Conservation (phyloP, 2,888 invertebrate species). For the Laspeyria flexula region DNA sequence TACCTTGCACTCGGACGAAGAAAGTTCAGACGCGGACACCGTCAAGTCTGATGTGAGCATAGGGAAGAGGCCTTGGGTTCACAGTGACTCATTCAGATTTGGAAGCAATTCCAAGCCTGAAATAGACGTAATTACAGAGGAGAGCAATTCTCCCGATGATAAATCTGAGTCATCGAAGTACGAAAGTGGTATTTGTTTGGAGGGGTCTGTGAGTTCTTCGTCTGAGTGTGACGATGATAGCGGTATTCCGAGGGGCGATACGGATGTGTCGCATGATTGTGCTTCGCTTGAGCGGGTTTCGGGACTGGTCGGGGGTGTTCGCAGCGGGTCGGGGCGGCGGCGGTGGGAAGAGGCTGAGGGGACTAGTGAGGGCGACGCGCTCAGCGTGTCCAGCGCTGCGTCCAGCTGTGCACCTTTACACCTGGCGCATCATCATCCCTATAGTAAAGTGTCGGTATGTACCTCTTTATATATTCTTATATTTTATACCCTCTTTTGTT, state of each 20-base stretch:
- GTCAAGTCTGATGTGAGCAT: conserved; percentile 75
- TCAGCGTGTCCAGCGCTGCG: conserved; percentile 80
- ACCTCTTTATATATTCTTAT: not conserved
- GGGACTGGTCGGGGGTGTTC: conserved; percentile 77
- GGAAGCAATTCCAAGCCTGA: conserved; percentile 60
- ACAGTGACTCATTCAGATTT: conserved; percentile 78
- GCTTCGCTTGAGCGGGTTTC: conserved; percentile 84
- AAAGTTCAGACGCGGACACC: conserved; percentile 76
- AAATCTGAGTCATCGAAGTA: conserved; percentile 68
- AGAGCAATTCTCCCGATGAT: conserved; percentile 54
- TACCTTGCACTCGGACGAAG: conserved; percentile 77
- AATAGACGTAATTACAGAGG: conserved; percentile 62
- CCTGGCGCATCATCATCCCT: conserved; percentile 75
- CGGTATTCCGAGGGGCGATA: conserved; percentile 73
- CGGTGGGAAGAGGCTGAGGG: conserved; percentile 81
- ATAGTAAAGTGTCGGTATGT: conserved; percentile 83
- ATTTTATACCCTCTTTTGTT: not conserved
- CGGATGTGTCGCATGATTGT: conserved; percentile 70
- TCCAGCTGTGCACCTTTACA: conserved; percentile 80
- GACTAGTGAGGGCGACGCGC: conserved; percentile 78
- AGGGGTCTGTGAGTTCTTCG: conserved; percentile 70
- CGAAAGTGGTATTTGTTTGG: conserved; percentile 76
- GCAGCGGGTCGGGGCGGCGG: conserved; percentile 83
- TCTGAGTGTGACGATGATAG: conserved; percentile 74
- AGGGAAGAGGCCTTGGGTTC: conserved; percentile 77